Base-by-base conservation (phyloP, 2,797 vertebrate species). In the Sus cebifrons region DNA sequence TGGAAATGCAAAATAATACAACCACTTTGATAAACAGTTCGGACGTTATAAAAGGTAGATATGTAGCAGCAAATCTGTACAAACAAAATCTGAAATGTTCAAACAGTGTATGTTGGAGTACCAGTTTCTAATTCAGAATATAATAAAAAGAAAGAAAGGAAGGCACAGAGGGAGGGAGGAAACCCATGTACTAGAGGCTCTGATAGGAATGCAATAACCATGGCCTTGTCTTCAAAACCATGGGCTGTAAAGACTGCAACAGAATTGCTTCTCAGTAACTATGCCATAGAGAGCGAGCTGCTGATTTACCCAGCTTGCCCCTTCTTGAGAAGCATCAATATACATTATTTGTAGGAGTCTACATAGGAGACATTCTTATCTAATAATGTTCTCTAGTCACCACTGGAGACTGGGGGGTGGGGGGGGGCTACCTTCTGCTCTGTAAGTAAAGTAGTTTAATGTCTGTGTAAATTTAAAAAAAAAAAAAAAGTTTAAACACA, bases 141-240 rank as follows among this genome's bases (percentile, higher is more conserved):
- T 98, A 99, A 98, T 93, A 99, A 98, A 99, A 99, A 99, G 99
- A 64, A 64, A 64, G 99, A 99, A 56, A 56, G 54, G 54, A 14
- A 56, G 54, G 54, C 14, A 56, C 11, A 13, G 16, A 56, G 54
- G 54, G 16, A 79, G 52, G n/a, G 99, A 99, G 99, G 99, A 98
- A 99, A 99, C 98, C 99, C 99, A 97, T 99, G 99, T 99, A 99
- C 99, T 98, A 99, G 99, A 99, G 99, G 99, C 98, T 99, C 99
- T 92, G 99, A 99, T 98, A 99, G 99, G 99, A 99, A 99, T 97
- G 99, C 99, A 98, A 99, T 99, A 99, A 99, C 99, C 99, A 99
- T 99, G 96, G 99, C 99, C 97, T 99, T 99, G 98, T 99, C 99
- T 98, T 99, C 99, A 97, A 99, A 99, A 99, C 99, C 99, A 95